Base-by-base conservation (phyloP, 2,113 vertebrate genomes). In the Spea multiplicata region DNA sequence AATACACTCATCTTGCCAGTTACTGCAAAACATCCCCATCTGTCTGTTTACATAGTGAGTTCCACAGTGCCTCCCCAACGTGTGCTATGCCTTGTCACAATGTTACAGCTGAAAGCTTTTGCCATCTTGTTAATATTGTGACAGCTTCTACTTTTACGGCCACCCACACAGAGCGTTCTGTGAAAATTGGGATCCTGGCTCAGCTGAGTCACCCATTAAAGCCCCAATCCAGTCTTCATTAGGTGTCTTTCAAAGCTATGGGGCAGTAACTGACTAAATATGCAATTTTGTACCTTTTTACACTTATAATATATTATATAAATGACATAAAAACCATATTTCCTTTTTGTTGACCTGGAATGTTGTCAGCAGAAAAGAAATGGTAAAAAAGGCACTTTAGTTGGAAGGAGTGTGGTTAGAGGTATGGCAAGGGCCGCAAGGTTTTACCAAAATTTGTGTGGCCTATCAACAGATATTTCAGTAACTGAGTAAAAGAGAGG, bases 71-170 rank as follows among this genome's bases (percentile, higher is more conserved):
- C 76, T 73, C 77, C 77, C 69, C 61, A 67, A 80, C 44, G 77
- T 80, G 77, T 73, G 71, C 62, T 50, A 66, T 67, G 77, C 62
- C 71, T 80, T 80, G 77, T 80, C 77, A 80, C 71, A 80, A 80
- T 80, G 77, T 80, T 80, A 80, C 77, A 80, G 70, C 77, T 80
- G 71, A 80, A 80, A 73, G 77, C 77, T 80, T 73, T 80, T 80
- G 77, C 77, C 77, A 80, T 80, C 77, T 65, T 80, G 52, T 53
- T 80, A 80, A 80, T 80, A 80, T 80, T 80, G 77, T 80, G 77
- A 80, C 77, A 80, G 77, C 64, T 79, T 66, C 76, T 73, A 73
- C 76, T 80, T 80, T 73, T 73, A 73, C 44, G 77, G 71, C 77
- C 77, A 80, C 77, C 77, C 77, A 80, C 77, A 67, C 77, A 73